phyloP scores from a whole-genome alignment of 2,797 vertebrate genomes.

The Protonibea diacanthus region DNA sequence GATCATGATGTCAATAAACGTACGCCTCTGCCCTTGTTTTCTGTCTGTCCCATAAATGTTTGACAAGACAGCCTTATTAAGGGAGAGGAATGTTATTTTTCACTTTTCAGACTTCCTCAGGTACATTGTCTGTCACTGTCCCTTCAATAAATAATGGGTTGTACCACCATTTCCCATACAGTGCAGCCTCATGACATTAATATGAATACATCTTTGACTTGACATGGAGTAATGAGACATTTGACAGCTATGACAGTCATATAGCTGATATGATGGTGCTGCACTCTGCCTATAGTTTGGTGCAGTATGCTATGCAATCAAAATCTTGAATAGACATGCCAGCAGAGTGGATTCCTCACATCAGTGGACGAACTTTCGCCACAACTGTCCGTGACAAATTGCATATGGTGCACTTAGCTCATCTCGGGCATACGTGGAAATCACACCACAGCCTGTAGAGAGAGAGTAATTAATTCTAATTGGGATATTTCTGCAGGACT shows the following conservation, averaged over 20 bases:
- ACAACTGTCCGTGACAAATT: slow-evolving; percentile 46
- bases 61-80: slow-evolving; percentile 80
- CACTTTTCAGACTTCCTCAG: slow-evolving; percentile 71
- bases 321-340: slow-evolving; percentile 55
- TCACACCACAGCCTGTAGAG: slow-evolving; percentile 44
- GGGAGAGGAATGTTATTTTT: slow-evolving; percentile 72
- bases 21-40: slow-evolving; percentile 72
- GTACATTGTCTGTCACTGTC: slow-evolving; percentile 75
- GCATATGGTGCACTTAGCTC: background rate
- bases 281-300: slow-evolving; percentile 62
- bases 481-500: slow-evolving; percentile 69
- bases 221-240: slow-evolving; percentile 78
- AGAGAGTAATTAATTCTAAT: slow-evolving; percentile 78
- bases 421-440: slow-evolving; percentile 43
- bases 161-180: slow-evolving; percentile 63
- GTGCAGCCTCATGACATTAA: slow-evolving; percentile 72
- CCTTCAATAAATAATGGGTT: slow-evolving; percentile 81
- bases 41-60: slow-evolving; percentile 79
- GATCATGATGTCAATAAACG: slow-evolving; percentile 74
- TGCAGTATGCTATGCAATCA: slow-evolving; percentile 62
- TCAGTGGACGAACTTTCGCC: slow-evolving; percentile 45
- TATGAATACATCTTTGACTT: slow-evolving; percentile 77
- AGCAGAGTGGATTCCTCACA: slow-evolving; percentile 40
- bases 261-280: slow-evolving; percentile 68
- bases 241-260: slow-evolving; percentile 76